Conservation (phyloP, 2,888 invertebrate genomes). For the Perdita meconis region DNA sequence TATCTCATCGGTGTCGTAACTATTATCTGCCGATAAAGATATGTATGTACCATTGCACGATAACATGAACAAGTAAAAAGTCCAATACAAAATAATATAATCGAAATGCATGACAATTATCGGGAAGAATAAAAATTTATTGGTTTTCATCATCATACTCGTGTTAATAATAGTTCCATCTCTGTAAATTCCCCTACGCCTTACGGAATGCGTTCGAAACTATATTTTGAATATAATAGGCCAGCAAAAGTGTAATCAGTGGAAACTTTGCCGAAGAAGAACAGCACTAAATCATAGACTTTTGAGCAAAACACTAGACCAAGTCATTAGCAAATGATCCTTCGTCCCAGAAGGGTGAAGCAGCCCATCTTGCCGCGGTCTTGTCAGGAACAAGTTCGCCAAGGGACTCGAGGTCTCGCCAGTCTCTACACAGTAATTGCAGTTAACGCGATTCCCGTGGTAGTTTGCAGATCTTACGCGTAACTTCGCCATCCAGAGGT, state of each 20-base stretch:
- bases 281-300: not conserved
- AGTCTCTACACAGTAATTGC: constrained; percentile 60
- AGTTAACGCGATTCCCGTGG: constrained; percentile 61
- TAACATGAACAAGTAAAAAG: not conserved
- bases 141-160: no score
- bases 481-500: constrained; percentile 50
- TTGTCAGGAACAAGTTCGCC: constrained; percentile 47
- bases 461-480: constrained; percentile 52
- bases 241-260: not conserved
- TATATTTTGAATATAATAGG: no score
- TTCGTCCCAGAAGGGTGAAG: constrained; percentile 3
- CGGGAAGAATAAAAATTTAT: no score
- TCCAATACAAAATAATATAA: not conserved
- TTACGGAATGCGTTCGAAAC: no score
- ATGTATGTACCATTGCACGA: not conserved
- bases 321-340: constrained; percentile 15
- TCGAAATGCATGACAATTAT: not conserved
- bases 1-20: no score
- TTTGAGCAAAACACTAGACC: not conserved
- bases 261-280: not conserved
- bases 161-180: no score
- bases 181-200: no score
- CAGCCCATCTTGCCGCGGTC: constrained; percentile 26
- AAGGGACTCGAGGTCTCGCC: constrained; percentile 30
- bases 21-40: no score